Evolutionary conservation across 2,888 invertebrate species (phyloP).

Genomic region (Phorcus lineatus): DNA sequence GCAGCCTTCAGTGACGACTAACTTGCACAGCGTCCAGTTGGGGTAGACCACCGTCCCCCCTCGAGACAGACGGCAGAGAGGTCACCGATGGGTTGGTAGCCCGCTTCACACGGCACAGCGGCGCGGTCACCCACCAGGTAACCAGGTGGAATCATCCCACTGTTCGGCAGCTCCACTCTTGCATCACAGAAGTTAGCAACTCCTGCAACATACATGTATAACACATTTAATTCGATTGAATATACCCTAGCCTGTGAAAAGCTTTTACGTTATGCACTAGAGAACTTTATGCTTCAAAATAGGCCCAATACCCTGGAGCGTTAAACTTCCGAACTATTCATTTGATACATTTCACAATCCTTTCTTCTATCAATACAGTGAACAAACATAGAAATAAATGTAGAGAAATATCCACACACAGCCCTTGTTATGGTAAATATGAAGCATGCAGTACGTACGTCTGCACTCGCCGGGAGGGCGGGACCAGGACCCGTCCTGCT

Average conservation of each 20-base stretch:
- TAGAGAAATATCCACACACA: no score
- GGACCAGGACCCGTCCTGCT: constrained; percentile 67
- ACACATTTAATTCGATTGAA: no score
- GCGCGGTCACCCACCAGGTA: constrained; percentile 50
- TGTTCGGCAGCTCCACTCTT: constrained; percentile 3
- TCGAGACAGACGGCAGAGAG: constrained; percentile 63
- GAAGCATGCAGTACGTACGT: constrained; percentile 50
- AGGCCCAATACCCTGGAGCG: no score
- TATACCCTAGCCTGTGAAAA: no score
- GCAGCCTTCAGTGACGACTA: constrained; percentile 33
- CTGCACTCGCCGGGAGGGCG: constrained; percentile 63
- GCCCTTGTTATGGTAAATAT: no score
- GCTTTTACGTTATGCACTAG: no score
- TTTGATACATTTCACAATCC: no score
- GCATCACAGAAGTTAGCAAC: constrained; percentile 10
- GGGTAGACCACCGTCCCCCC: constrained; percentile 67
- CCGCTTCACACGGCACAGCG: constrained; percentile 53
- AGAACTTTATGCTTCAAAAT: no score
- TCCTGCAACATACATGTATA: background rate
- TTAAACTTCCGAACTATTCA: no score
- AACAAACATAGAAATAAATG: no score
- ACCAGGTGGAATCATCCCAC: background rate
- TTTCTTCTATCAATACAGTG: no score
- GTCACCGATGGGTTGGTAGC: constrained; percentile 55
- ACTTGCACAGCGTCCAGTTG: constrained; percentile 69